phyloP scores from a whole-genome alignment of 2,888 invertebrate species.

The Apamea monoglypha region DNA sequence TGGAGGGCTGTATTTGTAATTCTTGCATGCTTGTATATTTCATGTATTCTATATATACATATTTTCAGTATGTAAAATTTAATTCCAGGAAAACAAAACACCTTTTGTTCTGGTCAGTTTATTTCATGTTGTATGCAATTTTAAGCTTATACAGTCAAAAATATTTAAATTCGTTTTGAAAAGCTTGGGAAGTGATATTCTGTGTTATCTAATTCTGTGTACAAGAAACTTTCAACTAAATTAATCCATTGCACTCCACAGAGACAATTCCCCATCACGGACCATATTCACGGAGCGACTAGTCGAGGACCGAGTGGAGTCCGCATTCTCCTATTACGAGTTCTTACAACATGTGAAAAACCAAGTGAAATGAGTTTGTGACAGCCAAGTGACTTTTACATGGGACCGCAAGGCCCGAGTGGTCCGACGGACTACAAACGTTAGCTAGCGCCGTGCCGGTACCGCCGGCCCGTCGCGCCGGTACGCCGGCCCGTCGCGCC shows the following conservation, averaged over 20 bases:
- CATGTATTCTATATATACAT: too few relatives aligned
- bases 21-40: too few relatives aligned
- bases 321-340: conserved; percentile 98
- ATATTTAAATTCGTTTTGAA: background rate
- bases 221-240: background rate
- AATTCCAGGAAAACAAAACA: too few relatives aligned
- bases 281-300: conserved; percentile 96
- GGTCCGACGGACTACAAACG: conserved; percentile 55
- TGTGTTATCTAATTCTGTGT: background rate
- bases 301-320: conserved; percentile 98
- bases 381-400: conserved; percentile 69
- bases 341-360: conserved; percentile 98
- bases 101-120: background rate
- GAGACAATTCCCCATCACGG: conserved; percentile 97
- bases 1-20: background rate
- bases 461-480: conserved; percentile 1
- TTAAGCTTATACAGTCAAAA: background rate
- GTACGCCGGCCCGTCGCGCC: background rate
- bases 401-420: conserved; percentile 54
- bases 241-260: conserved; percentile 81
- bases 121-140: background rate
- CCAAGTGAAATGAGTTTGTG: conserved; percentile 94
- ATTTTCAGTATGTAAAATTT: too few relatives aligned
- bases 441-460: conserved; percentile 56
- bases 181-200: background rate